Percentiles rank a stretch among this genome's conserved stretches.
Conservation (phyloP, 2,113 vertebrate genomes). For the Semnopithecus entellus region DNA sequence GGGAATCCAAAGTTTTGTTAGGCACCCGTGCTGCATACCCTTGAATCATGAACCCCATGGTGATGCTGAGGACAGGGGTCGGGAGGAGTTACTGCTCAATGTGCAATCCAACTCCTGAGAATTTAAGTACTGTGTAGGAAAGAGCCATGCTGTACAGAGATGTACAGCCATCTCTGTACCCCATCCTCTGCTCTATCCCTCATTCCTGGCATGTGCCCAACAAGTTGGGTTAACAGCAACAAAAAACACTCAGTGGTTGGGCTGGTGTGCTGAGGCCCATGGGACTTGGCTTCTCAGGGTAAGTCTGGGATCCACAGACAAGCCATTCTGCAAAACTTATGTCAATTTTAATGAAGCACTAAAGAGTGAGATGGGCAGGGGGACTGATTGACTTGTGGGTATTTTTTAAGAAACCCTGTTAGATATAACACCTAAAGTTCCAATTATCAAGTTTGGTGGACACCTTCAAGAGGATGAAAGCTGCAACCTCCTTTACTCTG, state of each 20-base stretch:
- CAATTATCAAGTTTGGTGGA: not conserved
- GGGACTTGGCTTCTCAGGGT: not conserved
- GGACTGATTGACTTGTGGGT: not conserved
- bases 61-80: not conserved
- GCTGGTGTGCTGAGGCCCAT: not conserved
- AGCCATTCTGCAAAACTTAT: not conserved
- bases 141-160: not conserved
- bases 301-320: not conserved
- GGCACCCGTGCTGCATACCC: not conserved
- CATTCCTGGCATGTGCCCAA: not conserved
- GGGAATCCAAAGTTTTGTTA: not conserved
- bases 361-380: not conserved
- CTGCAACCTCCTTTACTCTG: not conserved
- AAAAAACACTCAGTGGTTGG: not conserved
- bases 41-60: not conserved
- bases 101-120: not conserved
- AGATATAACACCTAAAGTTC: not conserved
- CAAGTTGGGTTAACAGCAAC: not conserved
- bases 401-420: not conserved
- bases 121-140: rapidly evolving
- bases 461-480: not conserved
- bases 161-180: too few relatives aligned
- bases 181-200: not conserved
- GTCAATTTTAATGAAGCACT: not conserved
- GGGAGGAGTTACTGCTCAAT: not conserved